Base-by-base conservation (phyloP, 1,140 invertebrate species). In the Chelonus insularis region DNA sequence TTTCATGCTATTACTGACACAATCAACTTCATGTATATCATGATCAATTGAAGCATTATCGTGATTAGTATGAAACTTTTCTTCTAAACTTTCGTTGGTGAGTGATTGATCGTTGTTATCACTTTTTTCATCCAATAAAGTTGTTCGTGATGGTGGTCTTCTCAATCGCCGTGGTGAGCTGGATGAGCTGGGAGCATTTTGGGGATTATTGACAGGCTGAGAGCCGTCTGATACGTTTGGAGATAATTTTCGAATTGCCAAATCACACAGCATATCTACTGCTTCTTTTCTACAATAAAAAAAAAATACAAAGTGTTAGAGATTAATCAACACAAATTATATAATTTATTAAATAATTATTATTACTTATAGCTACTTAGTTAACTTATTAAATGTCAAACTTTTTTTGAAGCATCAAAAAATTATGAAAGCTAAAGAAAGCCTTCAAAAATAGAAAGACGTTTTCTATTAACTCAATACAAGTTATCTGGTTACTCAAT, bases 261-360 rank as follows among this genome's bases (percentile, higher is more conserved):
- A 81, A 76, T 92, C 91, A 75, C 87, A 90, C 7, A 93, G 77
- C 89, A 92, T 91, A 58, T 91, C 90, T 48, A 91, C 86, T 16
- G 91, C 91, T 83, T 93, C 91, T 83, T 91, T 86, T 72, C 91
- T 91, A 74, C 21, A 80, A 72, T 59, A 63, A 63, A 12, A 0
- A 52, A 8, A 51, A 21, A 14, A 32, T 43, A 47, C 55, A 23
- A 39, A 47, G 21, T 34, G 9, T n/a, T n/a, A n/a, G n/a, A n/a
- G n/a, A n/a, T n/a, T n/a, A n/a, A n/a, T n/a, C n/a, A n/a, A n/a
- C n/a, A n/a, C n/a, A n/a, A n/a, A n/a, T n/a, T n/a, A n/a, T n/a
- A n/a, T n/a, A n/a, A n/a, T n/a, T n/a, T n/a, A n/a, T n/a, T n/a
- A n/a, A n/a, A n/a, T n/a, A n/a, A n/a, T n/a, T n/a, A n/a, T n/a